A percentile compares a stretch with the other conserved stretches of the same genome.
These are phyloP conservation scores for Microplitis demolitor DNA, from an alignment of 1,140 invertebrate genomes.

Conservation along the genomic window DNA sequence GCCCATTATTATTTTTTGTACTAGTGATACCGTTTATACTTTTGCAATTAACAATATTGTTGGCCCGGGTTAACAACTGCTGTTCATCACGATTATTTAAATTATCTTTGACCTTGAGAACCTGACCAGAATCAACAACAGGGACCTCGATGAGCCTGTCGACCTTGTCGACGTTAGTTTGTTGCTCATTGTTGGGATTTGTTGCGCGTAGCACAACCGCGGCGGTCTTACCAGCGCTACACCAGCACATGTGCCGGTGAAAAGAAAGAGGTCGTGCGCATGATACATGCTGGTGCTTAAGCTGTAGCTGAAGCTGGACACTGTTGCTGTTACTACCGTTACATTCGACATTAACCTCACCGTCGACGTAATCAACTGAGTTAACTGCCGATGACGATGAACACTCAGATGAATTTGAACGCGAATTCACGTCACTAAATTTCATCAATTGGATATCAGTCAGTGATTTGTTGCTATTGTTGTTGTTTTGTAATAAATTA, in stretches of 20 bases:
- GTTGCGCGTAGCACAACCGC: neutral
- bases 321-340: slow-evolving; percentile 6
- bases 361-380: neutral
- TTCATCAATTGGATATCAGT: neutral
- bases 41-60: slow-evolving; percentile 19
- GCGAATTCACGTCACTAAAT: slow-evolving; percentile 9
- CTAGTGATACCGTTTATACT: slow-evolving; percentile 21
- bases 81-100: slow-evolving; percentile 24
- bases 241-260: slow-evolving; percentile 64
- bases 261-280: slow-evolving; percentile 64
- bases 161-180: slow-evolving; percentile 14
- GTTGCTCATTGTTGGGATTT: neutral
- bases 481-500: slow-evolving; percentile 19
- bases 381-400: neutral
- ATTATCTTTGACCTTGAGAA: slow-evolving; percentile 28
- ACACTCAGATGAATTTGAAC: neutral
- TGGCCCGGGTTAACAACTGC: slow-evolving; percentile 1
- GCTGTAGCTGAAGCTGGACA: slow-evolving; percentile 17
- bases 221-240: slow-evolving; percentile 27
- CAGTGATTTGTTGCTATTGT: neutral
- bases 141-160: neutral
- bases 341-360: slow-evolving; percentile 4
- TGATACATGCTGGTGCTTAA: slow-evolving; percentile 28
- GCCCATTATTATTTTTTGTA: slow-evolving; percentile 8
- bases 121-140: slow-evolving; percentile 17